Percentiles rank a stretch among this genome's conserved stretches.
These are phyloP conservation scores for Butastur rufipennis DNA, from an alignment of 2,113 vertebrate genomes.

Conservation along the genomic window DNA sequence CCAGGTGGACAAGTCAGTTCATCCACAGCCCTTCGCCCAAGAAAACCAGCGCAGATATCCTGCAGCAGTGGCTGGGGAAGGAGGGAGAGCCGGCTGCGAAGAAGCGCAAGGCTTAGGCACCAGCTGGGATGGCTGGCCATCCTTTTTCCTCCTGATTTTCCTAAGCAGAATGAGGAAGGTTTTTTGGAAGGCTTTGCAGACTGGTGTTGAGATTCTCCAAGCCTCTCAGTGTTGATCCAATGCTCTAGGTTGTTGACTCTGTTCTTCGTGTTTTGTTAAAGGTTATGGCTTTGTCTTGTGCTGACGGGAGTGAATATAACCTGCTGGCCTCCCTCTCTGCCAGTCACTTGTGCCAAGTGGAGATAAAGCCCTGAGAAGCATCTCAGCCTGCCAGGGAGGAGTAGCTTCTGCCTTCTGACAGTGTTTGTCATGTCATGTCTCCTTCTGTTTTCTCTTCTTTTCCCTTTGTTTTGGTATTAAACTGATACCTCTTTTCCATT, in stretches of 20 bases:
- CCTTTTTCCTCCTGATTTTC: neutral
- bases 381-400: neutral
- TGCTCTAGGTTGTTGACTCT: neutral
- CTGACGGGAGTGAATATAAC: neutral
- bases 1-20: slow-evolving; percentile 66
- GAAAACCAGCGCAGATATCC: slow-evolving; percentile 46
- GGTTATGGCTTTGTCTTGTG: neutral
- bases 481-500: neutral
- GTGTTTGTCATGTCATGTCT: neutral
- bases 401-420: neutral
- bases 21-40: slow-evolving; percentile 31
- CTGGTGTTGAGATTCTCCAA: neutral
- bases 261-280: neutral
- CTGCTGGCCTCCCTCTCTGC: neutral
- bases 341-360: rapidly evolving
- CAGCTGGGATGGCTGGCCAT: neutral
- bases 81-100: slow-evolving; percentile 64
- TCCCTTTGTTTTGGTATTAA: neutral
- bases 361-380: neutral
- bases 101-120: slow-evolving; percentile 62
- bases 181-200: neutral
- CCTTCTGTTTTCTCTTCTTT: neutral
- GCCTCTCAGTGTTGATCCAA: neutral
- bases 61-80: slow-evolving; percentile 72
- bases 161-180: neutral